These are phyloP conservation scores for Vanessa cardui DNA, from an alignment of 2,888 invertebrate species.

Conservation along the genomic window DNA sequence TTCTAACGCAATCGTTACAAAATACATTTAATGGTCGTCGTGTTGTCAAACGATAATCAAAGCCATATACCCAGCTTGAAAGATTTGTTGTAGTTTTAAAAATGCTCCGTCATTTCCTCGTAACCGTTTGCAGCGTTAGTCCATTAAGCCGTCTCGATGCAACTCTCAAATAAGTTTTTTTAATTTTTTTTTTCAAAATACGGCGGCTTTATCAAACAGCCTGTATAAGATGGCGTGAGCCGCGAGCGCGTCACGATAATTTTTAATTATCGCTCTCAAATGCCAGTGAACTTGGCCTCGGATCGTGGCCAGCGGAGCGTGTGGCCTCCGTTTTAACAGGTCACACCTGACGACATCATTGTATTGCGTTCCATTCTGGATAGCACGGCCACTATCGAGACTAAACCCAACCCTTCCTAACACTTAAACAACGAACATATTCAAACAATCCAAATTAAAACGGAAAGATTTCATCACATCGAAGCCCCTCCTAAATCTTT, in stretches of 20 bases:
- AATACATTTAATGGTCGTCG: slow-evolving; percentile 20
- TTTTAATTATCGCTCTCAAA: slow-evolving; percentile 82
- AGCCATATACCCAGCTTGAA: slow-evolving; percentile 12
- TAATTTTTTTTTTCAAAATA: slow-evolving; percentile 21
- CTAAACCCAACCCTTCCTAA: slow-evolving; percentile 30
- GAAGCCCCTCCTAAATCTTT: slow-evolving; percentile 9
- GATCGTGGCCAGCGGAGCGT: slow-evolving; percentile 62
- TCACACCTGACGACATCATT: slow-evolving; percentile 74
- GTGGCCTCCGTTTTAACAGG: slow-evolving; percentile 69
- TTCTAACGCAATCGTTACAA: slow-evolving; percentile 36
- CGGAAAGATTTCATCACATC: slow-evolving; percentile 6
- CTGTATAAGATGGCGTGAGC: slow-evolving; percentile 76
- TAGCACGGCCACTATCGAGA: slow-evolving; percentile 26
- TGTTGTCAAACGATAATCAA: slow-evolving; percentile 20
- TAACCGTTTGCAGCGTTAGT: slow-evolving; percentile 31
- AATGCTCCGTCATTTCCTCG: slow-evolving; percentile 40
- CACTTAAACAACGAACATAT: slow-evolving; percentile 39
- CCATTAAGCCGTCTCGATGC: slow-evolving; percentile 39
- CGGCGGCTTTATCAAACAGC: slow-evolving; percentile 44
- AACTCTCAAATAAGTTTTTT: slow-evolving; percentile 36
- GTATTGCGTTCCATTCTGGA: slow-evolving; percentile 50
- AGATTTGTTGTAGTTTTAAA: slow-evolving; percentile 25
- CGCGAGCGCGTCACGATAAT: slow-evolving; percentile 78
- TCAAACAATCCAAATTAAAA: slow-evolving; percentile 2
- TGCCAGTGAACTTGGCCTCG: slow-evolving; percentile 83